A percentile compares a stretch with the other conserved stretches of the same genome.
Conservation (phyloP, 2,797 vertebrate species). For the Moxostoma hubbsi region DNA sequence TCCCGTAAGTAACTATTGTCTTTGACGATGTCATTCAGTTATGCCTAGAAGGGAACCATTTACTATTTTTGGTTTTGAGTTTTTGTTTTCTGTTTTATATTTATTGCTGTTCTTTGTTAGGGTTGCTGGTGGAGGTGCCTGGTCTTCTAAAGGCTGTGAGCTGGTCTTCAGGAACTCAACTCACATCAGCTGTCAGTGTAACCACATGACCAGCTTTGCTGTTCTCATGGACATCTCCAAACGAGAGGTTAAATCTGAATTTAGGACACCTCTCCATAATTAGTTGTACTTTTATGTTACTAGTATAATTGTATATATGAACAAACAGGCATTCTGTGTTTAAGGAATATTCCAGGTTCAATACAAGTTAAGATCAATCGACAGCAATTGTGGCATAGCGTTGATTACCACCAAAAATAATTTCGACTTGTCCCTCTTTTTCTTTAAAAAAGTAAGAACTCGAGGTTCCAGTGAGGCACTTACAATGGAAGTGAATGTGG, state of each 20-base stretch:
- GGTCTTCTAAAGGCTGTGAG: slow-evolving; percentile 88
- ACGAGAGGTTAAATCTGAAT: slow-evolving; percentile 76
- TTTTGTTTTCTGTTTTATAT: background rate
- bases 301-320: no score
- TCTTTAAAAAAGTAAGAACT: no score
- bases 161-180: slow-evolving; percentile 82
- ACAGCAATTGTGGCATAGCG: no score
- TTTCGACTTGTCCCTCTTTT: no score
- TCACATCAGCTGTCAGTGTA: slow-evolving; percentile 82
- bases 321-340: no score
- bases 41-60: background rate
- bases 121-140: slow-evolving; percentile 74
- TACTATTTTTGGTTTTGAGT: no score
- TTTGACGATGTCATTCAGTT: no score
- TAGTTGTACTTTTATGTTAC: background rate
- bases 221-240: slow-evolving; percentile 89
- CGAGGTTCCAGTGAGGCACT: no score
- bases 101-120: slow-evolving; percentile 60
- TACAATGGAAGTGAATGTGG: no score
- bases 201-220: slow-evolving; percentile 80
- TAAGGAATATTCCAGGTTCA: no score
- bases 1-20: slow-evolving; percentile 70
- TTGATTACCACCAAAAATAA: no score
- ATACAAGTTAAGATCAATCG: no score
- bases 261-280: background rate